These are phyloP conservation scores for Poeciliopsis paucimaculata DNA, from an alignment of 2,797 vertebrate genomes.

Conservation along the genomic window DNA sequence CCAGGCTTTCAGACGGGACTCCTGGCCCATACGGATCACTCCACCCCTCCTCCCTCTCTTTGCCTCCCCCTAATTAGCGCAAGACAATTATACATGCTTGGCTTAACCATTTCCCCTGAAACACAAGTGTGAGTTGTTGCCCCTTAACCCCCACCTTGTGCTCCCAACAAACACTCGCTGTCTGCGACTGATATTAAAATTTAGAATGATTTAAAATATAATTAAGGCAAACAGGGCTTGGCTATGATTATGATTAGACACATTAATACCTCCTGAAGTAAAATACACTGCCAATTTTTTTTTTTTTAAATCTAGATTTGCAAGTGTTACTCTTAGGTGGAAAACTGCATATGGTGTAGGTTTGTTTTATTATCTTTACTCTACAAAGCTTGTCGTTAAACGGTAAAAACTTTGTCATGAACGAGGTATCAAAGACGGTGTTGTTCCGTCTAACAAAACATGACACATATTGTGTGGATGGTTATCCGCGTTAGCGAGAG, in stretches of 20 bases:
- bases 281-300: constrained; percentile 11
- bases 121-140: constrained; percentile 74
- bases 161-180: constrained; percentile 53
- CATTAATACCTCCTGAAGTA: constrained; percentile 2
- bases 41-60: constrained; percentile 1
- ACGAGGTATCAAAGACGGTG: constrained; percentile 46
- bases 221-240: constrained; percentile 7
- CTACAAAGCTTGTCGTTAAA: constrained; percentile 18
- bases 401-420: constrained; percentile 43
- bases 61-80: constrained; percentile 80
- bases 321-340: background rate
- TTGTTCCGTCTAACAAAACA: constrained; percentile 77
- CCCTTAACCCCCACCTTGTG: constrained; percentile 38
- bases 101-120: constrained; percentile 82
- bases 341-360: background rate
- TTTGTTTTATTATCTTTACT: constrained; percentile 15
- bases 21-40: constrained; percentile 50
- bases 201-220: constrained; percentile 53
- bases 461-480: constrained; percentile 74
- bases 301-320: background rate
- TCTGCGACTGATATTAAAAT: constrained; percentile 68
- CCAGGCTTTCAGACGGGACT: constrained; percentile 60
- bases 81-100: constrained; percentile 86
- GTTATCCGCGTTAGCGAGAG: constrained; percentile 43
- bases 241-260: constrained; percentile 7